Conservation (phyloP, 2,888 invertebrate genomes). For the Nemotelus nigrinus region DNA sequence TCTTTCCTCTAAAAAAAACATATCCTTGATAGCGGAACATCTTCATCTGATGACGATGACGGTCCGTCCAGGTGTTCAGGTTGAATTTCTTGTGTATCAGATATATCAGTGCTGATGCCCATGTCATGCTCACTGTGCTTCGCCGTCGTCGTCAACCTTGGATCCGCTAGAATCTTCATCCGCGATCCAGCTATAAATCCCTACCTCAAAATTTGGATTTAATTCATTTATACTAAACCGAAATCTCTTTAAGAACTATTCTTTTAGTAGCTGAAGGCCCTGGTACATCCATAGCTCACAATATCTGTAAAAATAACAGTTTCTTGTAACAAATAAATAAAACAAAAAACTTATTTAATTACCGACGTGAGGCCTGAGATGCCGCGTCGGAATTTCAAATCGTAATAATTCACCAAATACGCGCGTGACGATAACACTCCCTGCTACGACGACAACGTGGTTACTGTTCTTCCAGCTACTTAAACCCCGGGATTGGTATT, state of each 20-base stretch:
- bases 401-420: slow-evolving; percentile 21
- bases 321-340: slow-evolving; percentile 11
- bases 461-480: neutral
- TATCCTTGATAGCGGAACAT: neutral
- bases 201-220: neutral
- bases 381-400: slow-evolving; percentile 14
- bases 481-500: neutral
- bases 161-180: slow-evolving; percentile 23
- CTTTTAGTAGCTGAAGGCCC: neutral
- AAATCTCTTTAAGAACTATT: slow-evolving; percentile 15
- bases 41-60: slow-evolving; percentile 1
- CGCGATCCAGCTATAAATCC: slow-evolving; percentile 10
- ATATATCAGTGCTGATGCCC: slow-evolving; percentile 12
- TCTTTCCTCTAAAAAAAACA: slow-evolving; percentile 1
- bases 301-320: slow-evolving; percentile 24
- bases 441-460: slow-evolving; percentile 1
- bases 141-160: slow-evolving; percentile 13
- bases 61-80: slow-evolving; percentile 10
- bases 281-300: neutral
- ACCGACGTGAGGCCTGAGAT: slow-evolving; percentile 17
- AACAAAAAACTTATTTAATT: neutral
- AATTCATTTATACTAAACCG: neutral
- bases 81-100: slow-evolving; percentile 15
- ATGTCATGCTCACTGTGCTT: slow-evolving; percentile 23
- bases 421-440: slow-evolving; percentile 2